phyloP scores from a whole-genome alignment of 2,888 invertebrate species.

The Andrena minutula region DNA sequence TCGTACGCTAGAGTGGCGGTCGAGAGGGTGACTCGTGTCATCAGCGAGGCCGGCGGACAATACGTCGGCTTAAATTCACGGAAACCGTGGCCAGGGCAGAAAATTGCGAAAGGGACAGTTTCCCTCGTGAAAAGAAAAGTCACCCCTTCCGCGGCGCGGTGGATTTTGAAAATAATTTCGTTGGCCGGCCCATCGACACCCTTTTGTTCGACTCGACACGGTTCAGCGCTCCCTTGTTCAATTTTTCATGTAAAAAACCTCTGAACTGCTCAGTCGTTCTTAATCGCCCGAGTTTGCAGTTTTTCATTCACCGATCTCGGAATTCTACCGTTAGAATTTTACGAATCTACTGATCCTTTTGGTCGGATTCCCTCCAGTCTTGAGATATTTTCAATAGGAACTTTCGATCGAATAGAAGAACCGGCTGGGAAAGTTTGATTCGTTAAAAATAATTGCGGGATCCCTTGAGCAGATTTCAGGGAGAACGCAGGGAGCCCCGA shows the following conservation, averaged over 20 bases:
- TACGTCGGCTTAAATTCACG: conserved; percentile 47
- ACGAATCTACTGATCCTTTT: not conserved
- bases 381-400: not conserved
- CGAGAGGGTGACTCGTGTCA: conserved; percentile 61
- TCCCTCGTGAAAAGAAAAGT: conserved; percentile 24
- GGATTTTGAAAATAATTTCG: conserved; percentile 40
- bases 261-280: not conserved
- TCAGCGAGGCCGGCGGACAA: conserved; percentile 48
- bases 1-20: conserved; percentile 61
- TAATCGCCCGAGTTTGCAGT: not conserved
- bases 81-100: conserved; percentile 37
- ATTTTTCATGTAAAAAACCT: not conserved
- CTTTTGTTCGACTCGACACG: not conserved
- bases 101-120: conserved; percentile 41
- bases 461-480: conserved; percentile 13
- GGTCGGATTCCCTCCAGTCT: not conserved
- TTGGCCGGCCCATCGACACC: conserved; percentile 6
- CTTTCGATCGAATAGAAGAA: not conserved
- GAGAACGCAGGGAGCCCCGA: conserved; percentile 22
- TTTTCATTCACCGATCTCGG: not conserved
- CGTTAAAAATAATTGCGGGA: conserved; percentile 5
- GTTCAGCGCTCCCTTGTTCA: conserved; percentile 6
- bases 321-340: not conserved
- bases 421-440: conserved; percentile 1
- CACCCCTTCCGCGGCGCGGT: conserved; percentile 5